Base-by-base conservation (phyloP, 2,113 vertebrate genomes). In the Cynocephalus volans region DNA sequence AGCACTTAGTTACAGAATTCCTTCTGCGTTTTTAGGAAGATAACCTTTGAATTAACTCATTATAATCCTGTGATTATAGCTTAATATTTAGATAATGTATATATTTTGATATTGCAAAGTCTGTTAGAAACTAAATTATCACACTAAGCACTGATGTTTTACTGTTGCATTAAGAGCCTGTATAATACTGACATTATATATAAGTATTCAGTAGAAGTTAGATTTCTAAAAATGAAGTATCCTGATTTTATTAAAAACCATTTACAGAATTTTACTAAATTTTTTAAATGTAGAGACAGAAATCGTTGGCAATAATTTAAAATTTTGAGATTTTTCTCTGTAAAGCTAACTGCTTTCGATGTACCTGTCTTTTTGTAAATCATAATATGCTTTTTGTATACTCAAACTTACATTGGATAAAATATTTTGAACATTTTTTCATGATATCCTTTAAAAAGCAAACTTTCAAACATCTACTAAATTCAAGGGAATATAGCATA, bases 371-470 rank as follows among this genome's bases (percentile, higher is more conserved):
- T 95, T 95, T 89, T 95, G 33, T 93, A 96, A 93, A 82, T 85
- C 56, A 8, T 83, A 79, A 23, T 70, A 64, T 54, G 19, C 10
- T 81, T 86, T 96, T 85, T 52, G 12, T 56, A 72, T 80, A 41
- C 85, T 69, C 67, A 54, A 62, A 54, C 56, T 73, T 84, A 73
- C 18, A 77, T n/a, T 60, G n/a, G 48, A 17, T 97, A 89, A 58
- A 96, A 75, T 82, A 54, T 73, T 58, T 88, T 75, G 12, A 93
- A 54, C 33, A 70, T 95, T 96, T 96, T 96, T 94, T 84, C 12
- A 52, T n/a, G 48, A 58, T 80, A 45, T 31, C 13, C 17, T 91
- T 95, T 91, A 84, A 92, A 97, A 95, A 90, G 36, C n/a, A 95
- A 87, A 62, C 18, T 92, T 96, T 90, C 31, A 65, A 83, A 82